A percentile compares a stretch with the other conserved stretches of the same genome.
These are phyloP conservation scores for Pagetopsis macropterus DNA, from an alignment of 2,797 vertebrate species.

Conservation along the genomic window DNA sequence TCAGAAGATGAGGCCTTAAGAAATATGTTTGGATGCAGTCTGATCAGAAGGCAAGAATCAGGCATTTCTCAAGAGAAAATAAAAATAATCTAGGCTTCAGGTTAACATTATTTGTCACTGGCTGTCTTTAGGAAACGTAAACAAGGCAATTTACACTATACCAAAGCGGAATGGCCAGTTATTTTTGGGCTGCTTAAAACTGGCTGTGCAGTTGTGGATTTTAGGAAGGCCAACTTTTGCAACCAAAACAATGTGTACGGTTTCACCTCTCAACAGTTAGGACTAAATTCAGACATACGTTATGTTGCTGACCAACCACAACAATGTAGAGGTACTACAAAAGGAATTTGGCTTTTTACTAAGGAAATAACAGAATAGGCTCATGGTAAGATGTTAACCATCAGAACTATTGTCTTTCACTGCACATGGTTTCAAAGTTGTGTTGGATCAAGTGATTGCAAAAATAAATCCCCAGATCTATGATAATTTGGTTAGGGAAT, in stretches of 20 bases:
- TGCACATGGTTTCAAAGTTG: conserved; percentile 2
- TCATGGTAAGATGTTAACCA: background rate
- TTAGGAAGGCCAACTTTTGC: conserved; percentile 43
- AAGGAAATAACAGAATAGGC: background rate
- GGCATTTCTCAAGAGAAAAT: conserved; percentile 10
- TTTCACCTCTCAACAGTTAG: conserved; percentile 10
- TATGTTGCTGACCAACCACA: conserved; percentile 47
- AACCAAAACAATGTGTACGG: conserved; percentile 48
- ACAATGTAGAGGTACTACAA: background rate
- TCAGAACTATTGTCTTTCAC: background rate
- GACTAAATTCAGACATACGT: conserved; percentile 46
- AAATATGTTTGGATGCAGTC: conserved; percentile 40
- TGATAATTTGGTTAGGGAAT: conserved; percentile 15
- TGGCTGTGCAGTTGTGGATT: conserved; percentile 40
- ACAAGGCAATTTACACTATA: conserved; percentile 24
- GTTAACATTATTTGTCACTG: conserved; percentile 41
- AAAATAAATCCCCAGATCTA: conserved; percentile 28
- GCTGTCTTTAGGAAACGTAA: conserved; percentile 38
- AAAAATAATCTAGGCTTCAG: background rate
- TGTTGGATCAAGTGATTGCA: conserved; percentile 8
- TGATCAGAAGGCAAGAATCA: conserved; percentile 28
- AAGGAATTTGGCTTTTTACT: background rate
- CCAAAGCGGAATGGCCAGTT: conserved; percentile 34
- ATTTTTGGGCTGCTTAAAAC: conserved; percentile 43
- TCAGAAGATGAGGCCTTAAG: conserved; percentile 28